Conservation (phyloP, 1,140 invertebrate genomes). For the Archivesica marissinica region DNA sequence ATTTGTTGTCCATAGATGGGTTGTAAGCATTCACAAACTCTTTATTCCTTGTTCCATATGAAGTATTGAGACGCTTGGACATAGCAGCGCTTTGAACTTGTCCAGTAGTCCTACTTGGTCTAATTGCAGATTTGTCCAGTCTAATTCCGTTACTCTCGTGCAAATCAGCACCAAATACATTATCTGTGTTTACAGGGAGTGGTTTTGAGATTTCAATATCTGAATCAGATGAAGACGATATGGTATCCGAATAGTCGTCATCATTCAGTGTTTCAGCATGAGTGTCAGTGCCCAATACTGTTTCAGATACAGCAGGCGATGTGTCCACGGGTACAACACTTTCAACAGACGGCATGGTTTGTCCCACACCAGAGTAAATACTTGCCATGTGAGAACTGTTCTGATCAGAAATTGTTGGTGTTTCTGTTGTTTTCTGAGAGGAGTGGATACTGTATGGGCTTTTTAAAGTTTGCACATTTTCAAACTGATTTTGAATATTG, state of each 20-base stretch:
- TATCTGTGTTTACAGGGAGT: slow-evolving; percentile 3
- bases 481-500: neutral
- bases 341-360: slow-evolving; percentile 43
- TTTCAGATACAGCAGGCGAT: slow-evolving; percentile 17
- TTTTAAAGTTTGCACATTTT: neutral
- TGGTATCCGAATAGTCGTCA: neutral
- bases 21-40: slow-evolving; percentile 33
- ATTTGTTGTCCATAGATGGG: neutral
- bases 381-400: neutral
- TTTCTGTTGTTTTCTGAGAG: neutral
- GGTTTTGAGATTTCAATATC: slow-evolving; percentile 12
- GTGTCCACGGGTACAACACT: neutral
- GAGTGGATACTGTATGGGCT: neutral
- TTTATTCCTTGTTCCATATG: slow-evolving; percentile 14
- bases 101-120: slow-evolving; percentile 1
- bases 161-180: neutral
- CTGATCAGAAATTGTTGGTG: too few relatives aligned
- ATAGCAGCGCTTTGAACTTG: neutral
- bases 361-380: slow-evolving; percentile 18
- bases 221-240: neutral
- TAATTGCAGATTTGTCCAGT: neutral
- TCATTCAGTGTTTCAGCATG: neutral
- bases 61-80: slow-evolving; percentile 16
- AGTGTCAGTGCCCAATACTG: neutral
- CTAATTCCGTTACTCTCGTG: neutral